Percentiles rank a stretch among this genome's conserved stretches.
Conservation (phyloP, 2,888 invertebrate species). For the Ochropleura plecta region DNA sequence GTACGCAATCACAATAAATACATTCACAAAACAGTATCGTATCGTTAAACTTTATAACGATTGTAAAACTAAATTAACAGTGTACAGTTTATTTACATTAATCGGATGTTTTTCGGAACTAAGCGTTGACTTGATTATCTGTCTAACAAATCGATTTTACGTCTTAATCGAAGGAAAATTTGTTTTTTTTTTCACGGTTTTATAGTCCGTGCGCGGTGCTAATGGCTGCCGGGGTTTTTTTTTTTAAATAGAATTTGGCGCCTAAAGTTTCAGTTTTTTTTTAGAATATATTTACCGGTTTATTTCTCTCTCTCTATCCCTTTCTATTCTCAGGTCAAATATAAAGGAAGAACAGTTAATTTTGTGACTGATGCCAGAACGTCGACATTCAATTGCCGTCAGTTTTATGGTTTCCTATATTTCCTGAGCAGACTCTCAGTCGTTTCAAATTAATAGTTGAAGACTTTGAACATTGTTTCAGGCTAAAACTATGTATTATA, state of each 20-base stretch:
- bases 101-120: slow-evolving; percentile 73
- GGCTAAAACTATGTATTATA: slow-evolving; percentile 31
- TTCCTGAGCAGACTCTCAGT: slow-evolving; percentile 26
- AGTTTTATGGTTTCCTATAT: slow-evolving; percentile 46
- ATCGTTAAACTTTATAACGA: slow-evolving; percentile 67
- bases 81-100: slow-evolving; percentile 73
- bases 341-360: slow-evolving; percentile 37
- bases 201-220: slow-evolving; percentile 53
- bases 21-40: slow-evolving; percentile 51
- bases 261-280: slow-evolving; percentile 21
- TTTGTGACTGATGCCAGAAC: slow-evolving; percentile 34
- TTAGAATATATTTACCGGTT: slow-evolving; percentile 16
- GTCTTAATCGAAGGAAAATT: slow-evolving; percentile 75
- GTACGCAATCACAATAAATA: slow-evolving; percentile 55
- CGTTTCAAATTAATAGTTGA: slow-evolving; percentile 49
- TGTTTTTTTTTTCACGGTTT: slow-evolving; percentile 66
- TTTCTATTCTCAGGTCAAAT: slow-evolving; percentile 18
- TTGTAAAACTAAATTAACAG: slow-evolving; percentile 72
- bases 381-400: slow-evolving; percentile 47
- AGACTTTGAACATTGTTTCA: slow-evolving; percentile 36
- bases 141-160: slow-evolving; percentile 74
- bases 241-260: slow-evolving; percentile 11
- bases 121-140: slow-evolving; percentile 74
- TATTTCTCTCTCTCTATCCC: slow-evolving; percentile 12
- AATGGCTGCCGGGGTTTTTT: slow-evolving; percentile 18